These are phyloP conservation scores for Stenotaenia linearis DNA, from an alignment of 2,888 invertebrate genomes.

Conservation along the genomic window DNA sequence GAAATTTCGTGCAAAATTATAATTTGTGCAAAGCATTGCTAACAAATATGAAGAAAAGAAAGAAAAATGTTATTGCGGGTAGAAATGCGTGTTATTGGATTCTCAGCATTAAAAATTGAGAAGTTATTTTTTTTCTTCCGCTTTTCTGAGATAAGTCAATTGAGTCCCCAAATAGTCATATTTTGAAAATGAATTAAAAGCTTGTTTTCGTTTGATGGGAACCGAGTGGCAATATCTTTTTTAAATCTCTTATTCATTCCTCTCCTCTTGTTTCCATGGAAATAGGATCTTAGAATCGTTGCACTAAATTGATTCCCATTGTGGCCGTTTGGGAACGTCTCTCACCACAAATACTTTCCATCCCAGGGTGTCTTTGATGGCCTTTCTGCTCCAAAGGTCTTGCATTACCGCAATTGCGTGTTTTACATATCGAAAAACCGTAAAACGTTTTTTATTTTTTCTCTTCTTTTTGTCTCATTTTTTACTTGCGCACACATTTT, in stretches of 20 bases:
- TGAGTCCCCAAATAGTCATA: not conserved
- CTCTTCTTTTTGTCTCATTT: not conserved
- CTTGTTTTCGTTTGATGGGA: conserved; percentile 20
- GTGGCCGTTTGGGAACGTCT: conserved; percentile 24
- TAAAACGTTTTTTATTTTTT: not conserved
- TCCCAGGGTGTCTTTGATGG: conserved; percentile 24
- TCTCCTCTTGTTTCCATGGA: conserved; percentile 13
- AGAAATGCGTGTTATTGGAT: not conserved
- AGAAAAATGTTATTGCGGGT: not conserved
- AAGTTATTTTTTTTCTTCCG: not conserved
- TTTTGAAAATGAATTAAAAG: not conserved
- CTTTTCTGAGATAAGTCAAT: not conserved
- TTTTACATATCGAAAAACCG: conserved; percentile 21
- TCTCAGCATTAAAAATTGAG: not conserved
- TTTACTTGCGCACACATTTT: not conserved
- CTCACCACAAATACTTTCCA: conserved; percentile 26
- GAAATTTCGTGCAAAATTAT: too few relatives aligned
- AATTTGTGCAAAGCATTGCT: too few relatives aligned
- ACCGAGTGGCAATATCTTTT: conserved; percentile 22
- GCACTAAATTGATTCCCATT: conserved; percentile 26
- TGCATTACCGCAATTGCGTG: conserved; percentile 26
- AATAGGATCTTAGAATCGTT: conserved; percentile 24
- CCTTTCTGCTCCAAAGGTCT: conserved; percentile 26
- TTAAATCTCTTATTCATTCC: conserved; percentile 26
- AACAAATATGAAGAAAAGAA: too few relatives aligned